These are phyloP conservation scores for Misgurnus anguillicaudatus DNA, from an alignment of 2,113 vertebrate genomes.

Conservation along the genomic window DNA sequence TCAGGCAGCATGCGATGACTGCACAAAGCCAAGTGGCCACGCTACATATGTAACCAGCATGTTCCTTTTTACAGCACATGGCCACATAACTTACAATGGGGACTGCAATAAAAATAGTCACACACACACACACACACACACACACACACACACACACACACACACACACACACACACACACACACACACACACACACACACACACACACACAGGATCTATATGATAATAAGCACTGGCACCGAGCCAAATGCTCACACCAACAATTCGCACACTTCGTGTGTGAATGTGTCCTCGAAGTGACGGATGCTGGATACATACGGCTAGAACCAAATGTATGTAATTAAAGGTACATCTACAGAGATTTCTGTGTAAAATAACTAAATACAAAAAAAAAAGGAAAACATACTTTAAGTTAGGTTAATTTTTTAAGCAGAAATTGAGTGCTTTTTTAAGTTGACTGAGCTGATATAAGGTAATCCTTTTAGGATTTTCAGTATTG, in stretches of 20 bases:
- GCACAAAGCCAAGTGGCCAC: constrained; percentile 74
- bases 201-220: constrained; percentile 60
- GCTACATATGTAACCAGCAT: constrained; percentile 77
- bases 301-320: constrained; percentile 12
- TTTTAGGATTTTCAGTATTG: not conserved
- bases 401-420: too few species aligned
- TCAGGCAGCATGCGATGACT: constrained; percentile 75
- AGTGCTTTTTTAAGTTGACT: too few species aligned
- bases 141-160: constrained; percentile 35
- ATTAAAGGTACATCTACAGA: constrained; percentile 16
- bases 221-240: constrained; percentile 75
- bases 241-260: constrained; percentile 68
- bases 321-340: constrained; percentile 22
- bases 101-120: constrained; percentile 40
- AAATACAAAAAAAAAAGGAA: not conserved
- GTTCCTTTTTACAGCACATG: constrained; percentile 66
- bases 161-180: constrained; percentile 25
- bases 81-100: constrained; percentile 51
- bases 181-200: constrained; percentile 20
- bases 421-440: too few species aligned
- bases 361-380: not conserved
- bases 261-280: constrained; percentile 61
- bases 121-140: constrained; percentile 24
- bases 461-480: not conserved
- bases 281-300: constrained; percentile 36